Evolutionary conservation across 2,797 vertebrate genomes (phyloP).

Genomic region (Graptemys geographica): DNA sequence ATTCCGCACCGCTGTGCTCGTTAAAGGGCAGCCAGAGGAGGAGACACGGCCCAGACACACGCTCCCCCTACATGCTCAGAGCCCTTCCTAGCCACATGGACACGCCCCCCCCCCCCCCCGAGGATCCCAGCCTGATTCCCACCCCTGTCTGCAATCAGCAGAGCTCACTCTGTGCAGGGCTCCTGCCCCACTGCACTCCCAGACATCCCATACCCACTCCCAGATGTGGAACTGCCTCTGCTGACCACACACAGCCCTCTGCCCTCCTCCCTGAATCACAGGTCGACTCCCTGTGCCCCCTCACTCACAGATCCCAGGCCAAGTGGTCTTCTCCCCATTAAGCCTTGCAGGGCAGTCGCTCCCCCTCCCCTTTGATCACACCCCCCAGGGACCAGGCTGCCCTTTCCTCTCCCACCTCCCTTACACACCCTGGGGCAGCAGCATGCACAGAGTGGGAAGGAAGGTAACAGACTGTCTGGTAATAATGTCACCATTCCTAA

Average conservation of each 20-base stretch:
- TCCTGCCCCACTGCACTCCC: not conserved
- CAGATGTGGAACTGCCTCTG: not conserved
- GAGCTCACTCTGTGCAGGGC: not conserved
- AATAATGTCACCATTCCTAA: not conserved
- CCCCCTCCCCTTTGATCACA: not conserved
- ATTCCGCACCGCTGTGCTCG: not conserved
- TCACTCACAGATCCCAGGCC: not conserved
- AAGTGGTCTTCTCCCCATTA: not conserved
- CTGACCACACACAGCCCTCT: not conserved
- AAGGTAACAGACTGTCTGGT: not conserved
- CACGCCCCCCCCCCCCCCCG: rapidly evolving
- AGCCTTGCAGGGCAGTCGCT: not conserved
- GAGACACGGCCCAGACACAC: not conserved
- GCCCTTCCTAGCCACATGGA: not conserved
- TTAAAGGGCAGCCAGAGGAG: not conserved
- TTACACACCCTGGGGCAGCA: not conserved
- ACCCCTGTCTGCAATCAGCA: not conserved
- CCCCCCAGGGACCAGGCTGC: not conserved
- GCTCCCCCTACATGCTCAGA: not conserved
- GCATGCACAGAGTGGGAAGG: not conserved
- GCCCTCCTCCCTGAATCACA: not conserved
- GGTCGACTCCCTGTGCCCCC: not conserved
- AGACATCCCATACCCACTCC: not conserved
- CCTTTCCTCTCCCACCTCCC: not conserved
- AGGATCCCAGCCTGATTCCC: not conserved